Evolutionary conservation across 2,113 vertebrate genomes (phyloP).

Genomic region (Oncorhynchus gorbuscha): DNA sequence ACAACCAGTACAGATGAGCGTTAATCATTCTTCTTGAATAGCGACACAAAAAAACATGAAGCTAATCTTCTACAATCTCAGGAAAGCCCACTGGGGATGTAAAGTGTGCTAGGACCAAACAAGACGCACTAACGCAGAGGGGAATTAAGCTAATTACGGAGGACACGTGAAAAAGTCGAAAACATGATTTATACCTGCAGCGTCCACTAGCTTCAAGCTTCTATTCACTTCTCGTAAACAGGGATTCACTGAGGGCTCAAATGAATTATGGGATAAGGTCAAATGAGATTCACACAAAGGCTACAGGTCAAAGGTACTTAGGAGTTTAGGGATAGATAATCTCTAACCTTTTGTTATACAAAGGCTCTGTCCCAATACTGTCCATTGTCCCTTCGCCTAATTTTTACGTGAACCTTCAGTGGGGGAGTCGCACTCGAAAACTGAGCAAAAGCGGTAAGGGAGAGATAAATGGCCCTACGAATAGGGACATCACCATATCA

Average conservation of each 20-base stretch:
- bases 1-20: slow-evolving; percentile 26
- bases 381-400: too few relatives aligned
- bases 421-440: too few relatives aligned
- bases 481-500: too few relatives aligned
- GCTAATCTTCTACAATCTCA: slow-evolving; percentile 58
- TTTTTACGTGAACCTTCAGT: too few relatives aligned
- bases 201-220: slow-evolving; percentile 46
- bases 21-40: slow-evolving; percentile 64
- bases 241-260: slow-evolving; percentile 38
- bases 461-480: too few relatives aligned
- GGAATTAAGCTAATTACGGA: slow-evolving; percentile 64
- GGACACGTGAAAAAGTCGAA: slow-evolving; percentile 22
- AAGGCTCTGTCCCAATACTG: too few relatives aligned
- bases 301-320: too few relatives aligned
- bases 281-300: too few relatives aligned
- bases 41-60: slow-evolving; percentile 52
- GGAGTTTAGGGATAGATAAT: too few relatives aligned
- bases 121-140: slow-evolving; percentile 40
- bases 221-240: slow-evolving; percentile 28
- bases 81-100: slow-evolving; percentile 54
- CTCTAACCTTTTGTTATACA: too few relatives aligned
- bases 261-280: slow-evolving; percentile 16
- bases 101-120: slow-evolving; percentile 42
- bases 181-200: slow-evolving; percentile 58
- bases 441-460: too few relatives aligned